Evolutionary conservation across 2,888 invertebrate species (phyloP).

Genomic region (Papilio protenor): DNA sequence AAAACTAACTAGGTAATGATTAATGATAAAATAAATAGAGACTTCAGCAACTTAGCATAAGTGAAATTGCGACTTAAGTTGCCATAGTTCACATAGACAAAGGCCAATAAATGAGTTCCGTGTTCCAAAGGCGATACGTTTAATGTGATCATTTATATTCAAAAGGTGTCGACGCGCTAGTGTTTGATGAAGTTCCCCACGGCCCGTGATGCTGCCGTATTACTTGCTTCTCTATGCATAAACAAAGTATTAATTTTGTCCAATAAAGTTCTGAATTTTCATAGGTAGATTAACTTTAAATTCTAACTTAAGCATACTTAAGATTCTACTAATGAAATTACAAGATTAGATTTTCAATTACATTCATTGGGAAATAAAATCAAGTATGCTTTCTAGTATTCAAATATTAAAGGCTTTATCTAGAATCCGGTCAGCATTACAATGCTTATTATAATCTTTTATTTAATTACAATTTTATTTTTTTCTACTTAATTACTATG

Average conservation of each 20-base stretch:
- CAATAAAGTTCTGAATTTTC: not conserved
- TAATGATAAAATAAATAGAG: no score
- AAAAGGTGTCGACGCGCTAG: conserved; percentile 13
- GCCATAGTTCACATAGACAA: conserved; percentile 42
- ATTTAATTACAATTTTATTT: no score
- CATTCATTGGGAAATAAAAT: no score
- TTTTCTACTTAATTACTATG: no score
- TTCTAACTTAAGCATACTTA: not conserved
- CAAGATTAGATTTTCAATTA: not conserved
- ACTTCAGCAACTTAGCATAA: no score
- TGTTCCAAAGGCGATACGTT: conserved; percentile 32
- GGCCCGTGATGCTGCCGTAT: conserved; percentile 34
- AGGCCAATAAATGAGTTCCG: conserved; percentile 40
- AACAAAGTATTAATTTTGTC: not conserved
- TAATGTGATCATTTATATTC: conserved; percentile 38
- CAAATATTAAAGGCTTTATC: no score
- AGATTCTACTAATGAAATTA: not conserved
- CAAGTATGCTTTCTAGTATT: no score
- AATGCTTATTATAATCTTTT: no score
- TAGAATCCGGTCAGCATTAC: no score
- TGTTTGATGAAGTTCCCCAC: conserved; percentile 35
- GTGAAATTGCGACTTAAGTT: not conserved
- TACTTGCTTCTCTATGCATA: conserved; percentile 12
- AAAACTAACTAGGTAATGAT: no score
- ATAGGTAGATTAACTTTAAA: not conserved